Conservation (phyloP, 2,797 vertebrate species). For the Sebastes steindachneri region DNA sequence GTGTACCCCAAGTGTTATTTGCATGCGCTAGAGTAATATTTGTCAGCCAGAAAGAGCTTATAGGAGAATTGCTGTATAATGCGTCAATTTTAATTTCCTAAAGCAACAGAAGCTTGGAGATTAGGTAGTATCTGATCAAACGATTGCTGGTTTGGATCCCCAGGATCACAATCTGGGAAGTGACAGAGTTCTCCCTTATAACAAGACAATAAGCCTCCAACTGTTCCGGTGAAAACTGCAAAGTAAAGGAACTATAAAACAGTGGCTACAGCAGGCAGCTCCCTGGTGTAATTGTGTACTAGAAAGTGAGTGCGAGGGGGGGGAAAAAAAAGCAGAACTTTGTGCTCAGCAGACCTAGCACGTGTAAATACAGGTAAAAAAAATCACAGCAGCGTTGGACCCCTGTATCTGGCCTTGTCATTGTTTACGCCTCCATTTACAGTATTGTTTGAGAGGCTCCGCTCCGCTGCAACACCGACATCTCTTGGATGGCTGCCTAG, state of each 20-base stretch:
- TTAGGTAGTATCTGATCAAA: slow-evolving; percentile 48
- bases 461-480: slow-evolving; percentile 33
- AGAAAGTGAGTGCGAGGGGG: slow-evolving; percentile 19
- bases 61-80: slow-evolving; percentile 35
- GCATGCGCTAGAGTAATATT: slow-evolving; percentile 29
- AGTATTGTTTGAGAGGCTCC: slow-evolving; percentile 29
- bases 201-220: slow-evolving; percentile 37
- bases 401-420: slow-evolving; percentile 28
- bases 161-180: slow-evolving; percentile 31
- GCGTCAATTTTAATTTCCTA: slow-evolving; percentile 46
- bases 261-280: slow-evolving; percentile 21
- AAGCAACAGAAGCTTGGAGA: slow-evolving; percentile 42
- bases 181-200: slow-evolving; percentile 10
- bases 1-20: slow-evolving; percentile 44
- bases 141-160: slow-evolving; percentile 33
- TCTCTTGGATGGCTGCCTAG: slow-evolving; percentile 57
- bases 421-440: slow-evolving; percentile 55
- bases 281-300: slow-evolving; percentile 27
- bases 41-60: slow-evolving; percentile 38
- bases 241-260: slow-evolving; percentile 20
- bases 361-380: slow-evolving; percentile 22
- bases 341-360: slow-evolving; percentile 31
- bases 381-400: neutral
- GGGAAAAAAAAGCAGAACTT: neutral
- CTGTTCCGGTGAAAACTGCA: slow-evolving; percentile 36